Base-by-base conservation (phyloP, 1,140 invertebrate genomes). In the Anastrepha obliqua region DNA sequence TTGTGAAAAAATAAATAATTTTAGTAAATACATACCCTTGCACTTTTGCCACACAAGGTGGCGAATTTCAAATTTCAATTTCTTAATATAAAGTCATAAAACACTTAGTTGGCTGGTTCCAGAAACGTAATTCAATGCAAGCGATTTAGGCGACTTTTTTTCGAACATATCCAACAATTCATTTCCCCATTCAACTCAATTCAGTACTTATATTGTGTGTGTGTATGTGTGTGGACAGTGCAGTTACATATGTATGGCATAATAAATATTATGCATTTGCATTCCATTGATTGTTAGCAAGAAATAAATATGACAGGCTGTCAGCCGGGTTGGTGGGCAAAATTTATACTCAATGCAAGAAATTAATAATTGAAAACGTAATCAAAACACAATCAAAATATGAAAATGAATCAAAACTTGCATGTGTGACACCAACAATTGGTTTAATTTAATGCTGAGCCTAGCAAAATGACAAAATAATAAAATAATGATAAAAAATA, bases 331-430 rank as follows among this genome's bases (percentile, higher is more conserved):
- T 74, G 17, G 44, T 74, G 42, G 70, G 11, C 70, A 44, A 74
- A 47, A 47, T 74, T 74, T 44, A 17, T 74, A 74, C 44, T 74
- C 70, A 47, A 51, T 17, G 44, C 44, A 74, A 81, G 74, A 9
- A 81, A 55, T 81, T n/a, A 81, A 55, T 81, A 81, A 81, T 81
- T 81, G 74, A 81, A 81, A 81, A 81, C 74, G 74, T 81, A 81
- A 81, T 81, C 74, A 81, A 55, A 81, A 81, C 74, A 81, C 74
- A 81, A 81, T 81, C 47, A 81, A 81, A 29, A 81, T 51, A 81
- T 29, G 13, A 29, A 29, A 20, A n/a, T 55, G 74, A 51, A 81
- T 81, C 74, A 81, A 81, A 81, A 74, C 42, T 17, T 44, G 51
- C 51, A 55, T 55, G 51, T 44, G 17, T 44, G 42, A 44, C 42